A percentile compares a stretch with the other conserved stretches of the same genome.
Conservation (phyloP, 2,888 invertebrate genomes). For the Tortrix viridana region DNA sequence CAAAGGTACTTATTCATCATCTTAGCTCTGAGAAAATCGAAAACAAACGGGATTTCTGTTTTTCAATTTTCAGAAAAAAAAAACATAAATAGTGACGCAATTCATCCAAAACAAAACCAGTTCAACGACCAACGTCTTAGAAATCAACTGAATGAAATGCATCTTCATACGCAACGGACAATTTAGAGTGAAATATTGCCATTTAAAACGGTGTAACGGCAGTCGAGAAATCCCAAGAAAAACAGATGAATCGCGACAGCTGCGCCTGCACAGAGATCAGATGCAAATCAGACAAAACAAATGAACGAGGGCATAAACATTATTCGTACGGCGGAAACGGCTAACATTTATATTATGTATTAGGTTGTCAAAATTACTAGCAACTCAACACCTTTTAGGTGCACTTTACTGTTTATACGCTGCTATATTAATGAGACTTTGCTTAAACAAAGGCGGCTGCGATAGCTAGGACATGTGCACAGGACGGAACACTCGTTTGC, state of each 20-base stretch:
- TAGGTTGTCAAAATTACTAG: neutral
- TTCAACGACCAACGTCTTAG: neutral
- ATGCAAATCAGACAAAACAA: constrained; percentile 38
- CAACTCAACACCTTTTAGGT: too few species aligned
- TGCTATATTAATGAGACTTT: too few species aligned
- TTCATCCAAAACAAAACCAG: neutral
- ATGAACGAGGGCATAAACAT: constrained; percentile 20
- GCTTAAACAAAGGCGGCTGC: too few species aligned
- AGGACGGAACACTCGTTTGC: too few species aligned
- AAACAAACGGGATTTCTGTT: too few species aligned
- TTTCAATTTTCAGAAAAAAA: neutral
- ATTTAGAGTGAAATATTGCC: constrained; percentile 52
- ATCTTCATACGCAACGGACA: constrained; percentile 43
- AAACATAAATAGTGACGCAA: neutral
- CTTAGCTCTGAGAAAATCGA: too few species aligned
- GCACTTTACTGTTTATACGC: too few species aligned
- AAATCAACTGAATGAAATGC: constrained; percentile 20
- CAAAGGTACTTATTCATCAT: too few species aligned
- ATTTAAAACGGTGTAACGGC: constrained; percentile 45
- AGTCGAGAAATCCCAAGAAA: constrained; percentile 43
- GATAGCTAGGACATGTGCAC: too few species aligned
- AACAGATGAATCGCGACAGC: constrained; percentile 44
- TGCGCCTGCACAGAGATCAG: constrained; percentile 40
- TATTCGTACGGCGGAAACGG: constrained; percentile 14
- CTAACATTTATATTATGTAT: neutral